Percentiles rank a stretch among this genome's conserved stretches.
Evolutionary conservation across 1,140 invertebrate species (phyloP).

Genomic region (Drosophila asahinai): DNA sequence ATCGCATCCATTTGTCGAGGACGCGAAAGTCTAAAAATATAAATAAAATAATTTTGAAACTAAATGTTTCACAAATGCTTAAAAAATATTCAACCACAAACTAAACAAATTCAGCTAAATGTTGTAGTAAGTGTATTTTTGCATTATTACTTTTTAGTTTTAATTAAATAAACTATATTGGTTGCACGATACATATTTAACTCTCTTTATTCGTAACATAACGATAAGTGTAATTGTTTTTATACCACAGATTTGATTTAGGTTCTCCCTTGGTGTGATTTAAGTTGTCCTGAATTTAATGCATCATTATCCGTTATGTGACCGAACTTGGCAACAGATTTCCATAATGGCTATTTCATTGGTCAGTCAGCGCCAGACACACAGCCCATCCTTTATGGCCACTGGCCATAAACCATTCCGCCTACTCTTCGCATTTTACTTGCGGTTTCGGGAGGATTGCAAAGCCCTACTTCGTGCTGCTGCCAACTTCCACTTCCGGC

Average conservation of each 20-base stretch:
- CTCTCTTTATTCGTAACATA: too few relatives aligned
- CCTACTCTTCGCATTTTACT: slow-evolving; percentile 67
- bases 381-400: slow-evolving; percentile 19
- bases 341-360: slow-evolving; percentile 81
- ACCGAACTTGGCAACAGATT: slow-evolving; percentile 69
- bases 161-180: too few relatives aligned
- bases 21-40: too few relatives aligned
- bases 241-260: neutral
- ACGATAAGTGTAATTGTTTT: too few relatives aligned
- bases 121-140: too few relatives aligned
- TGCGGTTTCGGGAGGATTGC: slow-evolving; percentile 67
- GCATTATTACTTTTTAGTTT: too few relatives aligned
- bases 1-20: too few relatives aligned
- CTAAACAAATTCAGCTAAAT: too few relatives aligned
- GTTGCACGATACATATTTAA: too few relatives aligned
- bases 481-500: slow-evolving; percentile 65
- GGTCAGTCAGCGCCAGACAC: slow-evolving; percentile 16
- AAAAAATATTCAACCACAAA: too few relatives aligned
- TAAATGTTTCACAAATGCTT: too few relatives aligned
- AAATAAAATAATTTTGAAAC: too few relatives aligned
- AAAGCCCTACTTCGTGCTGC: slow-evolving; percentile 41
- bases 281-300: slow-evolving; percentile 50
- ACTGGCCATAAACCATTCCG: slow-evolving; percentile 27
- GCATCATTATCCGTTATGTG: slow-evolving; percentile 63
- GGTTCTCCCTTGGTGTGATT: neutral